phyloP scores from a whole-genome alignment of 2,113 vertebrate genomes.

The Gorsachius goisagi region DNA sequence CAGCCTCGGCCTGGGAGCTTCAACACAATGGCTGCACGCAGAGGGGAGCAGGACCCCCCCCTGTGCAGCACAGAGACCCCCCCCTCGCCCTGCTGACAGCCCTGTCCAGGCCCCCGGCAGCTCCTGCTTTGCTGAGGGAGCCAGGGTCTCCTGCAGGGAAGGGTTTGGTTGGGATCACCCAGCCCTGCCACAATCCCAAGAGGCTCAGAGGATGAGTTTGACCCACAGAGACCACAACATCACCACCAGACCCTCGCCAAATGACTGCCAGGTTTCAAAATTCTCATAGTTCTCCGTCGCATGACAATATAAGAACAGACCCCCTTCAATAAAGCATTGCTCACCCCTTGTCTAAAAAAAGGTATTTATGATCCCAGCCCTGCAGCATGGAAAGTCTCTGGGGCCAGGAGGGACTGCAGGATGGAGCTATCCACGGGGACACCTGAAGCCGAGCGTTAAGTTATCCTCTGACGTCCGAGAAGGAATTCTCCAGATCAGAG shows the following conservation, averaged over 20 bases:
- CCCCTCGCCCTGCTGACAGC: not conserved
- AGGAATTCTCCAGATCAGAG: not conserved
- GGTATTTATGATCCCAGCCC: rapidly evolving
- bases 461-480: not conserved
- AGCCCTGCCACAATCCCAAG: rapidly evolving
- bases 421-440: not conserved
- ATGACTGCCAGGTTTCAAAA: too few species aligned
- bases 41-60: not conserved
- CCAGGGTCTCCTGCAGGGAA: rapidly evolving
- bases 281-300: rapidly evolving
- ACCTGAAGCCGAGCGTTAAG: rapidly evolving
- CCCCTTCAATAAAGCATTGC: too few species aligned
- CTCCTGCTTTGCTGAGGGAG: rapidly evolving
- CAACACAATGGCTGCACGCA: rapidly evolving
- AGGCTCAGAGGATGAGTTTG: not conserved
- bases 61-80: rapidly evolving
- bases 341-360: not conserved
- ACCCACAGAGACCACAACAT: rapidly evolving
- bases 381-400: rapidly evolving
- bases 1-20: too few species aligned
- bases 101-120: too few species aligned
- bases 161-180: not conserved
- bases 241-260: rapidly evolving
- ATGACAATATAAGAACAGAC: not conserved
- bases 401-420: not conserved